A percentile compares a stretch with the other conserved stretches of the same genome.
phyloP scores from a whole-genome alignment of 1,140 invertebrate species.

The Diachasmimorpha longicaudata region DNA sequence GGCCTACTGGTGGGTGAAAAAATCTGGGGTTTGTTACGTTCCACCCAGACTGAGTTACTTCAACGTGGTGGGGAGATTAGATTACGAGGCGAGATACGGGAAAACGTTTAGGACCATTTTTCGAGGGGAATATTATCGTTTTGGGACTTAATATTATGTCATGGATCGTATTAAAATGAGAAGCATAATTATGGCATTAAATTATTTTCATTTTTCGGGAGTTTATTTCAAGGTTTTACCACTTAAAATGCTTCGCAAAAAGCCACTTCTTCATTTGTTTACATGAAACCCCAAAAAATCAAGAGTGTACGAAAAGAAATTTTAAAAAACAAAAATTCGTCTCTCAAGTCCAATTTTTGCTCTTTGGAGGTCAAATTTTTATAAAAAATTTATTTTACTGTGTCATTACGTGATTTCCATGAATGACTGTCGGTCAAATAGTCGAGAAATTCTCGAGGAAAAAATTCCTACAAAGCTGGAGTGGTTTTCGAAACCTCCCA shows the following conservation, averaged over 20 bases:
- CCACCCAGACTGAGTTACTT: background rate
- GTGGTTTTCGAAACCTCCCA: background rate
- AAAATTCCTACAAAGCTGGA: background rate
- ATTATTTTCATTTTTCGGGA: too few species aligned
- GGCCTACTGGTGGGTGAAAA: background rate
- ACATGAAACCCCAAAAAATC: too few species aligned
- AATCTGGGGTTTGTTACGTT: background rate
- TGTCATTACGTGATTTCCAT: background rate
- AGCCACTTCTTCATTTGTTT: too few species aligned
- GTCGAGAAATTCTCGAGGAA: background rate
- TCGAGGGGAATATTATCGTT: background rate
- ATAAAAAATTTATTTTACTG: too few species aligned
- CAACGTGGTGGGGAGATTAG: conserved; percentile 16
- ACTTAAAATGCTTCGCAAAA: too few species aligned
- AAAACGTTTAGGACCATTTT: background rate
- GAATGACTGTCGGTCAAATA: background rate
- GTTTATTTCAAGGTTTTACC: too few species aligned
- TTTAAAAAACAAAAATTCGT: too few species aligned
- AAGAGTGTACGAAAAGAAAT: too few species aligned
- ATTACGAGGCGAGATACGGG: conserved; percentile 5
- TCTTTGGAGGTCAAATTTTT: too few species aligned
- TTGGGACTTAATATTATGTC: background rate
- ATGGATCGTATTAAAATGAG: background rate
- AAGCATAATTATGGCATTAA: too few species aligned
- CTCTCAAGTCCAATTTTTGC: too few species aligned